Base-by-base conservation (phyloP, 2,797 vertebrate genomes). In the Acanthopagrus latus region DNA sequence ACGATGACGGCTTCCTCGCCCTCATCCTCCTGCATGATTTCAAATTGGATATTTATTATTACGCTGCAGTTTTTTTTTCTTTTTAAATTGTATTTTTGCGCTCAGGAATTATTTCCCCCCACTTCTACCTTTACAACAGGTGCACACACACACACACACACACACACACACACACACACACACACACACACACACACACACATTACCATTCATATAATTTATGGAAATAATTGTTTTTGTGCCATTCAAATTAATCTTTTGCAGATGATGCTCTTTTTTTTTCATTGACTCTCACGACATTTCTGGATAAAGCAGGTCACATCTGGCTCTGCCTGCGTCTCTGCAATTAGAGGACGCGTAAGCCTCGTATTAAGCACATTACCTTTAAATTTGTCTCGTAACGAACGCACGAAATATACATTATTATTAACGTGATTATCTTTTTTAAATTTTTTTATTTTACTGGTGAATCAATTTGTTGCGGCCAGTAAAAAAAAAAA, bases 1-100 rank as follows among this genome's bases (percentile, higher is more conserved):
- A 88, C 8, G 66, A 85, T 82, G 79, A 78, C 79, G 73, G 81
- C 74, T 27, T 82, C 69, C 55, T 89, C 64, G 46, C 51, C 48
- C 76, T 75, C 66, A 21, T 78, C 52, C 62, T 73, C 44, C 23
- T 64, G 55, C 69, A 59, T 83, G 78, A 46, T 8, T 23, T 57
- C 71, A 78, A 78, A 78, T 63, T 74, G n/a, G 12, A 75, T 55
- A n/a, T 27, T 59, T 52, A 67, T 18, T 73, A 73, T 85, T 78
- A 54, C 44, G 21, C 33, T 17, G 38, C 65, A 23, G 27, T 81
- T 60, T 33, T 33, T 27, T 27, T 27, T 3, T 27, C 4, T 33
- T 33, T 33, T 33, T 7, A 5, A 33, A 7, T 33, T 6, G n/a
- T 33, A 33, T 33, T 33, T 41, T 44, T 44, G 71, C 47, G 25